A percentile compares a stretch with the other conserved stretches of the same genome.
These are phyloP conservation scores for Falco naumanni DNA, from an alignment of 2,797 vertebrate genomes.

Conservation along the genomic window DNA sequence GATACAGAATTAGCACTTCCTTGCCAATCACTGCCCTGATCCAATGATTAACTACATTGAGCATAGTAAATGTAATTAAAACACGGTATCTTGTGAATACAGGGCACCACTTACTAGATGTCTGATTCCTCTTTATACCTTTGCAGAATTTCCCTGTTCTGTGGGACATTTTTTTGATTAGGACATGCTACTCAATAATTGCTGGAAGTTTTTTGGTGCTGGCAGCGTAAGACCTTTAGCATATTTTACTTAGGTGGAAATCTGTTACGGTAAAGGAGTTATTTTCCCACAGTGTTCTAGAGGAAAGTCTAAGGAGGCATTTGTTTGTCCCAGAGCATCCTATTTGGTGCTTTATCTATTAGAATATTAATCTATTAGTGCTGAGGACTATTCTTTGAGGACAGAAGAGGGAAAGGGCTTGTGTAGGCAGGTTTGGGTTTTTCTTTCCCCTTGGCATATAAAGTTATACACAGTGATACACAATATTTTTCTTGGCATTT, in stretches of 20 bases:
- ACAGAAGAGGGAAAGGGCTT: neutral
- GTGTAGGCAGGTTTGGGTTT: neutral
- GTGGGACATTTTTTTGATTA: neutral
- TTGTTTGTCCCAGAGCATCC: neutral
- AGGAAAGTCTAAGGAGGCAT: neutral
- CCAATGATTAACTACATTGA: neutral
- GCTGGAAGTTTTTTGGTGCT: neutral
- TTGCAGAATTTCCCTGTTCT: neutral
- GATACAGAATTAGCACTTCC: neutral
- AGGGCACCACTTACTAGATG: neutral
- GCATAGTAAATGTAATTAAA: neutral
- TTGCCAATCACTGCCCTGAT: neutral
- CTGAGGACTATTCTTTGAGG: neutral
- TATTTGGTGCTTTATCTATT: neutral
- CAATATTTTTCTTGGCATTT: neutral
- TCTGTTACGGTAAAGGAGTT: neutral
- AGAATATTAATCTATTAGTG: neutral
- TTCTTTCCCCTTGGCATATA: neutral
- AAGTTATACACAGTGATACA: neutral
- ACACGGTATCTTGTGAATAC: neutral
- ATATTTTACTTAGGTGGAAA: neutral
- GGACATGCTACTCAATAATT: neutral
- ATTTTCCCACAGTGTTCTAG: neutral
- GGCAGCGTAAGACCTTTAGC: neutral
- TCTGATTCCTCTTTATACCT: neutral